Base-by-base conservation (phyloP, 2,888 invertebrate species). In the Eristalis intricaria region DNA sequence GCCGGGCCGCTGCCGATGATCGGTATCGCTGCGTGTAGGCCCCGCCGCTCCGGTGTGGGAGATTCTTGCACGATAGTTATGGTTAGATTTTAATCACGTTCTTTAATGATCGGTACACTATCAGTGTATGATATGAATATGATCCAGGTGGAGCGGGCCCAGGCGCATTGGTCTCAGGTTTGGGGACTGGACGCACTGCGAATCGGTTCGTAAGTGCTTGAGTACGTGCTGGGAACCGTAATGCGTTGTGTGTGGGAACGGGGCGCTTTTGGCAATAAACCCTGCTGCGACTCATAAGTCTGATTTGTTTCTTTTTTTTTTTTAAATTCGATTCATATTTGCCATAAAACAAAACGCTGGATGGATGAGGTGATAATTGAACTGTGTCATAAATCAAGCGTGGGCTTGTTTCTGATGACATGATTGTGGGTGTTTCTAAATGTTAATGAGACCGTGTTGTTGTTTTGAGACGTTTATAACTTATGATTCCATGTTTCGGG, bases 41-140 rank as follows among this genome's bases (percentile, higher is more conserved):
- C 40, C 19, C 29, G 60, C n/a, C n/a, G n/a, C n/a, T n/a, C n/a
- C n/a, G n/a, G n/a, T n/a, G n/a, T n/a, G 61, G 43, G 13, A 83
- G 79, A 80, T 87, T 87, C 83, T 79, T 80, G 50, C 60, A 64
- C 65, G 87, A 87, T 87, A 83, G 79, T 87, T 80, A 84, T 84
- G 87, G 87, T 84, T 80, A 87, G 87, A 87, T 87, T 87, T 87
- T 87, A 87, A 87, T 87, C 87, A 87, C 87, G 87, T 87, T 84
- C 84, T 43, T 75, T 87, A 84, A 84, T 87, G 87, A 83, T 87
- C 78, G 65, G 64, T 81, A 81, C 73, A 77, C 77, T 69, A 77
- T 75, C 80, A 76, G 74, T 82, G 86, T 86, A 82, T 86, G 86
- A 86, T 82, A 86, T 79, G 82, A 86, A 86, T 86, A 86, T 86